Base-by-base conservation (phyloP, 2,113 vertebrate genomes). In the Hippocampus mohnikei region DNA sequence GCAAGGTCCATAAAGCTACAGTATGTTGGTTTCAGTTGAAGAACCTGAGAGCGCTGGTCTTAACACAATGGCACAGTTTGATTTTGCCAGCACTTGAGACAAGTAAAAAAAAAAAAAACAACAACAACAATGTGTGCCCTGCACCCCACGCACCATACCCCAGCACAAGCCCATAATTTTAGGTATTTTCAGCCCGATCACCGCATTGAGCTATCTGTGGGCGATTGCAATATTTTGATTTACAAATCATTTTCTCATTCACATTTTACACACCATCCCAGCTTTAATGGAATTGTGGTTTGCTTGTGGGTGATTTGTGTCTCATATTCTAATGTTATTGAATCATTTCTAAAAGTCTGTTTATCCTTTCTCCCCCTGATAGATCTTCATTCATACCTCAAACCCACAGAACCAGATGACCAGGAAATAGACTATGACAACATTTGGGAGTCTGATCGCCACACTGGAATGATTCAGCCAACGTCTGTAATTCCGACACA, bases 391-490 rank as follows among this genome's bases (percentile, higher is more conserved):
- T 88, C 89, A 59, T 92, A 92, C 86, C 91, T 92, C 55, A 69
- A 90, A 81, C 92, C 90, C 65, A 79, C 73, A 16, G 91, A 92
- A 66, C 90, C 91, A 79, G 91, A 93, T 83, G 91, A 93, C 85
- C 92, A 91, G 92, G 92, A 93, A 89, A 78, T 92, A 60, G 92
- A 93, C 87, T 93, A 93, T 87, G 93, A 93, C 83, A 93, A 93
- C 90, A 92, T 93, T 87, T 93, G 93, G 93, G 91, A 92, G 75
- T 88, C 81, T n/a, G 79, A 92, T 75, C 71, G 66, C 55, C 81
- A 90, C 82, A 82, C 79, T n/a, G 81, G 83, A 73, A 90, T 93
- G 90, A 88, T 86, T 86, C 91, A 89, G 85, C 81, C 84, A 58
- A 64, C 76, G 85, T 58, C 88, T 88, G 90, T 87, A 85, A 91